phyloP scores from a whole-genome alignment of 35 echinoderm and acorn worm genomes.

The Apostichopus californicus region DNA sequence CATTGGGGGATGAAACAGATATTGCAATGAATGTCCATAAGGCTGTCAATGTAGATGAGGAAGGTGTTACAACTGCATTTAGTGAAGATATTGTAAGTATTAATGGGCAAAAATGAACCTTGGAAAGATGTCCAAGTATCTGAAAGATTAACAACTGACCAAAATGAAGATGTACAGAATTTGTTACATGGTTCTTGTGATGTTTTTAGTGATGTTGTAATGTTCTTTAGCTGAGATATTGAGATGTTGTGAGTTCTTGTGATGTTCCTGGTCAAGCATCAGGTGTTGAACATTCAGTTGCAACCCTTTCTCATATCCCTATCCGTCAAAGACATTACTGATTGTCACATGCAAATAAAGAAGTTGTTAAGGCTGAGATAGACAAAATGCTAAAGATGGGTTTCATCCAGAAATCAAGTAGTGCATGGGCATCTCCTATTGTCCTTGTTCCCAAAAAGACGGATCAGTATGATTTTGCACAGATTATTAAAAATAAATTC shows the following conservation, averaged over 20 bases:
- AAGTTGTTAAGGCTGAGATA: conserved; percentile 14
- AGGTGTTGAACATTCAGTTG: conserved; percentile 24
- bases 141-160: background rate
- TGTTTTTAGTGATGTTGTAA: background rate
- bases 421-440: conserved; percentile 42
- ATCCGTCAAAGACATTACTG: conserved; percentile 28
- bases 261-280: conserved; percentile 3
- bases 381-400: conserved; percentile 52
- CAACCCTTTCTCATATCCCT: background rate
- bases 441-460: conserved; percentile 51
- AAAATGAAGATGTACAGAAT: background rate
- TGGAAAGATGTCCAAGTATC: background rate
- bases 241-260: no score
- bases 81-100: background rate
- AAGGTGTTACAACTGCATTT: background rate
- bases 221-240: no score
- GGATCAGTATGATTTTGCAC: conserved; percentile 38
- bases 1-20: background rate
- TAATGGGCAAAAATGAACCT: background rate
- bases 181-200: background rate
- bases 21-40: background rate
- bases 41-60: background rate
- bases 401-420: conserved; percentile 42
- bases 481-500: conserved; percentile 26
- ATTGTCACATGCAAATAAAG: conserved; percentile 40